phyloP scores from a whole-genome alignment of 2,797 vertebrate species.

The Chlorospingus flavigularis region DNA sequence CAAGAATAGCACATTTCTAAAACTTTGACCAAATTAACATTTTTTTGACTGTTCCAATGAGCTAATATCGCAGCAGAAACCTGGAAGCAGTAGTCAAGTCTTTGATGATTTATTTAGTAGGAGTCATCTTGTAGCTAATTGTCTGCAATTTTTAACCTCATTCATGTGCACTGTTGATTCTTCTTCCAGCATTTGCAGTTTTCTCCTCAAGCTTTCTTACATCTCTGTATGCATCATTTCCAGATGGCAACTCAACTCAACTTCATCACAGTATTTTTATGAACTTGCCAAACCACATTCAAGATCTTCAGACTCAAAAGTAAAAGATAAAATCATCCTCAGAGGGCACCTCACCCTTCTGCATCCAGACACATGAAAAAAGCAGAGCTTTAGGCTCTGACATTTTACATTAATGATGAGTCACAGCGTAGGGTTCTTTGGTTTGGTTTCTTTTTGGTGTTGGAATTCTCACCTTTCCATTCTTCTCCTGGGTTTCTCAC shows the following conservation, averaged over 20 bases:
- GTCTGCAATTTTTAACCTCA: slow-evolving; percentile 60
- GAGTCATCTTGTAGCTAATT: slow-evolving; percentile 66
- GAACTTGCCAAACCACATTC: slow-evolving; percentile 57
- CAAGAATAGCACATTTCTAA: slow-evolving; percentile 18
- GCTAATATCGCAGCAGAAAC: slow-evolving; percentile 7
- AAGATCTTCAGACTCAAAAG: slow-evolving; percentile 33
- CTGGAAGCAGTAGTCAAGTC: slow-evolving; percentile 45
- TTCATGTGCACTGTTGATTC: slow-evolving; percentile 27
- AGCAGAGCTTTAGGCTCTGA: slow-evolving; percentile 14
- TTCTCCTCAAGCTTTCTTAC: slow-evolving; percentile 32
- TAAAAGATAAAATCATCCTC: slow-evolving; percentile 57
- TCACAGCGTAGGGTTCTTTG: background rate
- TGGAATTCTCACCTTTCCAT: slow-evolving; percentile 4
- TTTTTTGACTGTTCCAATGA: slow-evolving; percentile 10
- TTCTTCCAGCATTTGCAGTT: slow-evolving; percentile 27
- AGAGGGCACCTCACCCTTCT: slow-evolving; percentile 49
- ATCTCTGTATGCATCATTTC: background rate
- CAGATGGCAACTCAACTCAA: slow-evolving; percentile 15
- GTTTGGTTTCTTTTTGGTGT: background rate
- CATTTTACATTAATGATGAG: slow-evolving; percentile 29
- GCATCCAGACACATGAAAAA: slow-evolving; percentile 1
- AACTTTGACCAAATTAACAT: slow-evolving; percentile 32
- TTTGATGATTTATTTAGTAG: slow-evolving; percentile 71
- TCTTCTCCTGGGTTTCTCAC: background rate
- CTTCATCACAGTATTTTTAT: slow-evolving; percentile 51